These are phyloP conservation scores for Corythoichthys intestinalis DNA, from an alignment of 2,113 vertebrate genomes.

Conservation along the genomic window DNA sequence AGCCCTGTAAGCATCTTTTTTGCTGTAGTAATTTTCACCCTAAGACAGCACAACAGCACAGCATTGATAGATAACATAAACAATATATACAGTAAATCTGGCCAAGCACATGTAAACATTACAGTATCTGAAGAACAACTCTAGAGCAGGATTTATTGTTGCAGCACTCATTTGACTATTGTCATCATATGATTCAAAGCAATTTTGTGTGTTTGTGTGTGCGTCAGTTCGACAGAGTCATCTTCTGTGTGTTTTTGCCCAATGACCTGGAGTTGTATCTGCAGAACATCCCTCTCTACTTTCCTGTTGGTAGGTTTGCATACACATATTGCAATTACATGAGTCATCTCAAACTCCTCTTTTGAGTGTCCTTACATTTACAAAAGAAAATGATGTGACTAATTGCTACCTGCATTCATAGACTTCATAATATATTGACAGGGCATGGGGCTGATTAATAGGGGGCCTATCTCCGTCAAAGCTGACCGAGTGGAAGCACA, in stretches of 20 bases:
- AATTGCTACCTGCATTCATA: no score
- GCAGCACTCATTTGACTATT: constrained; percentile 21
- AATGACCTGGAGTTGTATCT: constrained; percentile 71
- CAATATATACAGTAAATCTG: constrained; percentile 26
- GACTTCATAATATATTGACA: no score
- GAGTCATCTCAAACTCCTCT: no score
- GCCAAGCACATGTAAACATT: neutral
- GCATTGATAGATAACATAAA: constrained; percentile 15
- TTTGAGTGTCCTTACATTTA: no score
- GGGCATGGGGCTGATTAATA: no score
- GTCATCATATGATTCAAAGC: constrained; percentile 41
- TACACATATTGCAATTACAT: neutral
- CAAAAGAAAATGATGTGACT: no score
- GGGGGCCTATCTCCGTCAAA: no score
- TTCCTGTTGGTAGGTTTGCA: constrained; percentile 66
- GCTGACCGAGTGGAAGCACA: no score
- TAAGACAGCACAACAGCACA: neutral
- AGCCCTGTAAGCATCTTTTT: constrained; percentile 30
- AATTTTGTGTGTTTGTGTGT: constrained; percentile 23
- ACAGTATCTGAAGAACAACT: constrained; percentile 17
- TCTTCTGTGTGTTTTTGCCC: constrained; percentile 76
- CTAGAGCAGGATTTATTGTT: constrained; percentile 35
- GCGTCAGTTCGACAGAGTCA: constrained; percentile 74
- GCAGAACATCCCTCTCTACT: constrained; percentile 69
- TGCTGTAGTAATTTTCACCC: constrained; percentile 38